Percentiles rank a stretch among this genome's conserved stretches.
Evolutionary conservation across 2,113 vertebrate genomes (phyloP).

Genomic region (Larimichthys crocea): DNA sequence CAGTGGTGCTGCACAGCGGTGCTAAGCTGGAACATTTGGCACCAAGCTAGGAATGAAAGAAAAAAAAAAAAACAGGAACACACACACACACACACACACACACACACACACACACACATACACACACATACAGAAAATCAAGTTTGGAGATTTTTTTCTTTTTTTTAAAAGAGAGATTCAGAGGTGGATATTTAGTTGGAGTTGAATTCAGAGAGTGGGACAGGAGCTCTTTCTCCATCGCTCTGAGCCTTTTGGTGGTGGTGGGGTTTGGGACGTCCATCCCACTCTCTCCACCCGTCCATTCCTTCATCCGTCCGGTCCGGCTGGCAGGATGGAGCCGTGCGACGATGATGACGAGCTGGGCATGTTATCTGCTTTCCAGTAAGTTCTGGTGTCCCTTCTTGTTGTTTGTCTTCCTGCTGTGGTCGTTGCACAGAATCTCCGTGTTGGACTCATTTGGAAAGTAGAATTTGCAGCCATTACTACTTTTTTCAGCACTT

Average conservation of each 20-base stretch:
- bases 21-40: slow-evolving; percentile 80
- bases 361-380: slow-evolving; percentile 85
- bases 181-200: slow-evolving; percentile 54
- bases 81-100: slow-evolving; percentile 54
- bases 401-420: slow-evolving; percentile 1
- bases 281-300: slow-evolving; percentile 56
- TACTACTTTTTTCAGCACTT: not conserved
- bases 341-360: slow-evolving; percentile 79
- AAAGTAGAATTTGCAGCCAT: not conserved
- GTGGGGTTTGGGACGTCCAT: slow-evolving; percentile 53
- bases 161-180: slow-evolving; percentile 47
- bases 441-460: not conserved
- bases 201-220: slow-evolving; percentile 42
- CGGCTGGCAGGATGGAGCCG: slow-evolving; percentile 79
- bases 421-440: not conserved
- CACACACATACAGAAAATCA: slow-evolving; percentile 64
- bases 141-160: slow-evolving; percentile 60
- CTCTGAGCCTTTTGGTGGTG: slow-evolving; percentile 56
- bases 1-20: slow-evolving; percentile 67
- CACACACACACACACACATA: slow-evolving; percentile 4
- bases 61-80: slow-evolving; percentile 43
- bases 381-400: slow-evolving; percentile 79
- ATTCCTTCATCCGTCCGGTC: slow-evolving; percentile 46
- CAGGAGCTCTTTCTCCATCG: slow-evolving; percentile 59
- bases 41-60: slow-evolving; percentile 68